phyloP scores from a whole-genome alignment of 2,888 invertebrate species.

The Hemicrepidius hirtus region DNA sequence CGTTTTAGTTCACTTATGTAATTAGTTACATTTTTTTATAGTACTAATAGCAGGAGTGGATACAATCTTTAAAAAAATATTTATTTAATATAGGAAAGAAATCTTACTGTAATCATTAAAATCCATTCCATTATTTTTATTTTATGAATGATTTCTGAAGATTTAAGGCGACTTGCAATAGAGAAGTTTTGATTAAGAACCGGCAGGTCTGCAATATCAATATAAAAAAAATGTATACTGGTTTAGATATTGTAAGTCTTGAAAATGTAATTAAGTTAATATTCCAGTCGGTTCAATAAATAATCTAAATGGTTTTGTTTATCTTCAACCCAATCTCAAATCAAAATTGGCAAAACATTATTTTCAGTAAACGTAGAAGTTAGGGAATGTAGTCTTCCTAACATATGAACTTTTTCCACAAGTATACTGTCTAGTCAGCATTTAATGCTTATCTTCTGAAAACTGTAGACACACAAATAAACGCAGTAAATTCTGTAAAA shows the following conservation, averaged over 20 bases:
- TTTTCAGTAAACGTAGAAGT: not conserved
- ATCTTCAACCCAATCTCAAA: not conserved
- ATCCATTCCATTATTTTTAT: no score
- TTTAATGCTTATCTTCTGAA: not conserved
- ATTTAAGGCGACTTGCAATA: not conserved
- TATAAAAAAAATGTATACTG: no score
- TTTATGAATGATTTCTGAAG: no score
- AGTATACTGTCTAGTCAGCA: not conserved
- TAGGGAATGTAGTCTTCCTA: not conserved
- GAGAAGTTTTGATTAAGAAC: not conserved
- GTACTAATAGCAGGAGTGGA: not conserved
- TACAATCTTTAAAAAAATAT: not conserved
- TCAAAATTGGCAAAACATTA: not conserved
- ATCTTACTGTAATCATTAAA: no score
- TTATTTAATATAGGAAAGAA: not conserved
- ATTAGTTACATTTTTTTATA: not conserved
- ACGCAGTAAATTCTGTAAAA: not conserved
- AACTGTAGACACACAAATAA: not conserved
- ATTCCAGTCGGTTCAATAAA: not conserved
- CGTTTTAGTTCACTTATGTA: not conserved
- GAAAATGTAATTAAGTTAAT: not conserved
- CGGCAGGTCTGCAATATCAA: no score
- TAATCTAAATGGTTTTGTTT: conserved; percentile 1
- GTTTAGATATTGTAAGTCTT: no score
- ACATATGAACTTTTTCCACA: not conserved